These are phyloP conservation scores for Dasyornis broadbenti DNA, from an alignment of 2,113 vertebrate species.

Conservation along the genomic window DNA sequence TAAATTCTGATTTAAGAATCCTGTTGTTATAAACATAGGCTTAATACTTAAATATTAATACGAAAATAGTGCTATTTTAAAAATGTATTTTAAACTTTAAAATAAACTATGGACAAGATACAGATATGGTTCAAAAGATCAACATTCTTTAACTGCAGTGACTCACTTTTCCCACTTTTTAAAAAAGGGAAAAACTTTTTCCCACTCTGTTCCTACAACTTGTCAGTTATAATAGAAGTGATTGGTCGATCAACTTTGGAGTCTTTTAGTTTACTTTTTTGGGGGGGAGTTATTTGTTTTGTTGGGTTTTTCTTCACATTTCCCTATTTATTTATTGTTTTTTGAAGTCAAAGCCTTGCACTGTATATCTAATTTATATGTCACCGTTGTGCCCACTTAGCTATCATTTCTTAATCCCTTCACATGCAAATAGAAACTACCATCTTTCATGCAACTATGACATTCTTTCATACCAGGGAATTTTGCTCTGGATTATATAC, in stretches of 20 bases:
- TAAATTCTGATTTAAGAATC: not conserved
- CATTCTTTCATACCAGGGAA: not conserved
- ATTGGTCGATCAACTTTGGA: not conserved
- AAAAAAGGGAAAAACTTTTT: not conserved
- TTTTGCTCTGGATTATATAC: not conserved
- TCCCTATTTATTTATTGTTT: not conserved
- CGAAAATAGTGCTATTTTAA: slow-evolving; percentile 22
- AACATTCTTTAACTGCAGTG: not conserved
- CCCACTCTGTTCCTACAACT: not conserved
- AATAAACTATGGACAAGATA: slow-evolving; percentile 8
- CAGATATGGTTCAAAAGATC: not conserved
- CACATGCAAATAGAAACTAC: not conserved
- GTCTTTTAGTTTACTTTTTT: not conserved
- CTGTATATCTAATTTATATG: not conserved
- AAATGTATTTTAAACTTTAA: slow-evolving; percentile 12
- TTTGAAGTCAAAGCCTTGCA: not conserved
- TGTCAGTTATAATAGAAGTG: not conserved
- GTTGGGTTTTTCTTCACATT: not conserved
- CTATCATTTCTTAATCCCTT: not conserved
- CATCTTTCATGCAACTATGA: not conserved
- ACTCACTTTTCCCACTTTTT: not conserved
- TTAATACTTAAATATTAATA: slow-evolving; percentile 7
- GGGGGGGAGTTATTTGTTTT: not conserved
- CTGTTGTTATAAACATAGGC: not conserved
- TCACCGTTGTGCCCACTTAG: not conserved